phyloP scores from a whole-genome alignment of 2,113 vertebrate species.

The Oreotragus oreotragus region DNA sequence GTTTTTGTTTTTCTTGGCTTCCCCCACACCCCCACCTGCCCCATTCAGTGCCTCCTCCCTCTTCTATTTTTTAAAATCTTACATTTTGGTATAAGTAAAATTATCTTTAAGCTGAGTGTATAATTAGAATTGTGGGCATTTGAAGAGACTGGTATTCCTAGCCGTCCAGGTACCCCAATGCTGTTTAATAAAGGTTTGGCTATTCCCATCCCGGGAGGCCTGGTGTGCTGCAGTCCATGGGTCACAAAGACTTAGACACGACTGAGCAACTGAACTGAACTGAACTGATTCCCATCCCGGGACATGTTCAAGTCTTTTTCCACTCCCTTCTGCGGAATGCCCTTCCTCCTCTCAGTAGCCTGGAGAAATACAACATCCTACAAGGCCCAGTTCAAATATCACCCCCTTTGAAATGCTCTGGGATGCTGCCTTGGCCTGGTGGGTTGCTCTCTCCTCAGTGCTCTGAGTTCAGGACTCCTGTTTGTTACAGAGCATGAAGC shows the following conservation, averaged over 20 bases:
- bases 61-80: not conserved
- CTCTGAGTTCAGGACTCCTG: not conserved
- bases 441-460: not conserved
- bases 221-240: not conserved
- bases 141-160: constrained; percentile 48
- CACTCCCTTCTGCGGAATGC: constrained; percentile 24
- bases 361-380: not conserved
- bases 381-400: not conserved
- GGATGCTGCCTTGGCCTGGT: not conserved
- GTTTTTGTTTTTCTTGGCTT: not conserved
- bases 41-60: not conserved
- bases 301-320: constrained; percentile 22
- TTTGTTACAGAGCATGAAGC: not conserved
- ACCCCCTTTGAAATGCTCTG: not conserved
- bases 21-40: not conserved
- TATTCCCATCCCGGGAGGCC: not conserved
- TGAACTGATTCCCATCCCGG: not conserved
- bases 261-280: not conserved
- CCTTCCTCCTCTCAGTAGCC: not conserved
- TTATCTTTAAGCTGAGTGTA: not conserved
- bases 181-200: constrained; percentile 49
- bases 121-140: constrained; percentile 48
- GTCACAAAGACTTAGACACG: not conserved
- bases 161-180: not conserved
- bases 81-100: constrained; percentile 21